These are phyloP conservation scores for Heteromurus nitidus DNA, from an alignment of 2,888 invertebrate genomes.

Conservation along the genomic window DNA sequence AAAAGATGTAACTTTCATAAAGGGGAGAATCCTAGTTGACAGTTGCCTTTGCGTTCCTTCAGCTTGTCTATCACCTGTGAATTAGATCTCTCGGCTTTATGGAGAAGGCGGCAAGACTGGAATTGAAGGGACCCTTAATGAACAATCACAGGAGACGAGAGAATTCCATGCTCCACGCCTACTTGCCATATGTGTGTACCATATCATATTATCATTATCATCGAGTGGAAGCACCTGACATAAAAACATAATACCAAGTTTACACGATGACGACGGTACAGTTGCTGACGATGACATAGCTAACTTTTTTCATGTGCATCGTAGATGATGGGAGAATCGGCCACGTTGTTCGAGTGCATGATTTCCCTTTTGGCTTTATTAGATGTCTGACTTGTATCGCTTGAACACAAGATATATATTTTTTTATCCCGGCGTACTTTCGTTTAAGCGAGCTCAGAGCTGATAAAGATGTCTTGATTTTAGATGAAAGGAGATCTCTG, in stretches of 20 bases:
- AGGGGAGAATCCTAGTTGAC: conserved; percentile 27
- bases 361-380: not conserved
- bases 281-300: conserved; percentile 1
- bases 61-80: conserved; percentile 32
- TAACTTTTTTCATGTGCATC: conserved; percentile 8
- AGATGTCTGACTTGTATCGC: not conserved
- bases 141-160: conserved; percentile 5
- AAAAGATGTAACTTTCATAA: not conserved
- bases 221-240: not conserved
- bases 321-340: conserved; percentile 4
- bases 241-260: not conserved
- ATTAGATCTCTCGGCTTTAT: conserved; percentile 41
- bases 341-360: not conserved
- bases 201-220: not conserved
- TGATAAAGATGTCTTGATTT: conserved; percentile 15
- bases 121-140: conserved; percentile 55
- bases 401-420: not conserved
- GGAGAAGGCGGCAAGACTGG: conserved; percentile 26
- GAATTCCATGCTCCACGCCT: not conserved
- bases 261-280: too few species aligned
- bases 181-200: not conserved
- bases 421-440: not conserved
- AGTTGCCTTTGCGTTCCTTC: conserved; percentile 16
- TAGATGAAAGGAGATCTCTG: conserved; percentile 4
- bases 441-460: not conserved